A percentile compares a stretch with the other conserved stretches of the same genome.
Evolutionary conservation across 2,797 vertebrate species (phyloP).

Genomic region (Sebastes kiyomatsui): DNA sequence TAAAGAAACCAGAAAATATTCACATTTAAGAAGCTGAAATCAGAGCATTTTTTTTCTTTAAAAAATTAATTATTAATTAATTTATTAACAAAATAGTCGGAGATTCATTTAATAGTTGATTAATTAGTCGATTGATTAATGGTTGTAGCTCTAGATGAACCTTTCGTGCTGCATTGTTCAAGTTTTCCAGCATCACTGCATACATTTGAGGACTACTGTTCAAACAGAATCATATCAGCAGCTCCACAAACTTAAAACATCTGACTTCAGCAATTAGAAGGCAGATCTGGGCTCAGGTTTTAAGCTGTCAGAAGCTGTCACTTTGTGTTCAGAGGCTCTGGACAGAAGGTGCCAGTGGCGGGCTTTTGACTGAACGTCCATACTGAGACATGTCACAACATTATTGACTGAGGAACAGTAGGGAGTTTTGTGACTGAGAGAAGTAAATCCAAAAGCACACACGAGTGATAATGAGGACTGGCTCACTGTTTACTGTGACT

Average conservation of each 20-base stretch:
- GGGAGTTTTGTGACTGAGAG: conserved; percentile 50
- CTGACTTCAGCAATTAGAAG: conserved; percentile 39
- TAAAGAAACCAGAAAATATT: too few relatives aligned
- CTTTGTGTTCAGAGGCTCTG: conserved; percentile 28
- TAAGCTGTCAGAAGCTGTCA: conserved; percentile 45
- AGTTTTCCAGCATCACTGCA: background rate
- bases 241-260: conserved; percentile 39
- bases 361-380: conserved; percentile 24
- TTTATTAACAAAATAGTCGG: fast-evolving
- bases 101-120: too few relatives aligned
- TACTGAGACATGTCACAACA: conserved; percentile 42
- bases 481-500: conserved; percentile 75
- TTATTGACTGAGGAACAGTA: conserved; percentile 52
- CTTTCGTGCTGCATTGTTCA: background rate
- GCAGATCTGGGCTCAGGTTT: conserved; percentile 20
- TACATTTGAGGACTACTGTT: background rate
- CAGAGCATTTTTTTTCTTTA: too few relatives aligned
- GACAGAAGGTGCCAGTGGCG: conserved; percentile 20
- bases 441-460: conserved; percentile 65
- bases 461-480: conserved; percentile 73
- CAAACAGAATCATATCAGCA: conserved; percentile 15
- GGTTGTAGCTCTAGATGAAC: too few relatives aligned
- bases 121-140: background rate
- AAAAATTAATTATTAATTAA: too few relatives aligned
- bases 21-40: too few relatives aligned